Evolutionary conservation across 1,140 invertebrate species (phyloP), one percentile per base, ranked within the genome.

Genomic region (Leptopilina clavipes): DNA sequence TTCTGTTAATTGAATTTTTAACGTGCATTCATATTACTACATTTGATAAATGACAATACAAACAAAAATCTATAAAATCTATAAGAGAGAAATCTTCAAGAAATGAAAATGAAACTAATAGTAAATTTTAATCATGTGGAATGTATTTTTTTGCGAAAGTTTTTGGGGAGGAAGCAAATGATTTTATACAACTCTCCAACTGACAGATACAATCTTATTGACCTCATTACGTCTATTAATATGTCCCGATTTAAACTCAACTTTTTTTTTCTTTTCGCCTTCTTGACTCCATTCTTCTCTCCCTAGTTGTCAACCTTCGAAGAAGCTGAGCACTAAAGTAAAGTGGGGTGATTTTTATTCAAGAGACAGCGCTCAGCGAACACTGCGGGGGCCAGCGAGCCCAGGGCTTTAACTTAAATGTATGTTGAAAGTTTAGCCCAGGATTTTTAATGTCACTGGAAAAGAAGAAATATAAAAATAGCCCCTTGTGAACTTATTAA

Each of bases 331-430:
- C 79, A 84, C 84, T 88, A 87, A 88, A 86, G 85, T 86, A 88
- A 88, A 89, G 84, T 86, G 86, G 84, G 86, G 84, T 86, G 84
- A 89, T 89, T 89, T 89, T 89, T 89, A 89, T 89, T 89, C 88
- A 89, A 88, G 87, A 87, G 86, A 89, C 86, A 86, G 79, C 85
- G 81, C 82, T 85, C 79, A 78, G 77, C 80, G 77, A 77, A 82
- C 83, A 82, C 81, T 80, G 81, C 77, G 82, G 76, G 78, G 84
- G 79, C 79, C 81, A 82, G 78, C 83, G 79, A 82, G 83, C 80
- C 80, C 72, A 75, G 78, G 83, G 85, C 83, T 89, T 87, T 85
- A 87, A 89, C 82, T 86, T 89, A 84, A 87, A 86, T 88, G 84
- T 86, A 87, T 86, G 86, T 87, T 83, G 84, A 88, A 88, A 87